Conservation (phyloP, 1,140 invertebrate species). For the Drosophila triauraria region DNA sequence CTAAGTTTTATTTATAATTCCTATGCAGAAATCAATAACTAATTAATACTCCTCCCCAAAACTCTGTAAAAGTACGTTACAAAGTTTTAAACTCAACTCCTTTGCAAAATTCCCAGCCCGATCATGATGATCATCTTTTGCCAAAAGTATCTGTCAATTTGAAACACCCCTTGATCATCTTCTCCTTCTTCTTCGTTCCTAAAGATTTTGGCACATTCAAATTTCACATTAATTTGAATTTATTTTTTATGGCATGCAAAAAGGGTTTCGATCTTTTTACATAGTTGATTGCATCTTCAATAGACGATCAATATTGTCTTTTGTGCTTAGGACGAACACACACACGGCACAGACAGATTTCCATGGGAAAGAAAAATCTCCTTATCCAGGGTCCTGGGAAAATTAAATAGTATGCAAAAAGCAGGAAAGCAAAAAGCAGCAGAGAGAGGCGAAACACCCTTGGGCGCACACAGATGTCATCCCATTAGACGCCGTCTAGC, state of each 20-base stretch:
- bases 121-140: slow-evolving; percentile 25
- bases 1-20: neutral
- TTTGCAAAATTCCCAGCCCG: neutral
- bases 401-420: slow-evolving; percentile 83
- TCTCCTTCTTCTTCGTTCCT: neutral
- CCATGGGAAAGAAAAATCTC: slow-evolving; percentile 78
- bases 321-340: slow-evolving; percentile 63
- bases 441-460: slow-evolving; percentile 33
- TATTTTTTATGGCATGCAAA: slow-evolving; percentile 58
- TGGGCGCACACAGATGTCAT: slow-evolving; percentile 70
- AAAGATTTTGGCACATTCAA: slow-evolving; percentile 62
- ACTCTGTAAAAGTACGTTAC: slow-evolving; percentile 51
- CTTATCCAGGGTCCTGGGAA: slow-evolving; percentile 71
- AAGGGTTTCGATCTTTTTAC: slow-evolving; percentile 56
- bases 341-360: slow-evolving; percentile 40
- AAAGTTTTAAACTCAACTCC: slow-evolving; percentile 1
- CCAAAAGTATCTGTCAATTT: slow-evolving; percentile 25
- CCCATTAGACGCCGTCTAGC: slow-evolving; percentile 65
- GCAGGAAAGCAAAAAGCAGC: slow-evolving; percentile 22
- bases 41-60: too few species aligned
- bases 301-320: slow-evolving; percentile 82
- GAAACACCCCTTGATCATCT: slow-evolving; percentile 27
- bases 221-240: slow-evolving; percentile 80
- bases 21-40: neutral
- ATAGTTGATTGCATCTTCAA: slow-evolving; percentile 83